Evolutionary conservation across 35 echinoderm and acorn worm species (phyloP).

Genomic region (Holothuria glaberrima): DNA sequence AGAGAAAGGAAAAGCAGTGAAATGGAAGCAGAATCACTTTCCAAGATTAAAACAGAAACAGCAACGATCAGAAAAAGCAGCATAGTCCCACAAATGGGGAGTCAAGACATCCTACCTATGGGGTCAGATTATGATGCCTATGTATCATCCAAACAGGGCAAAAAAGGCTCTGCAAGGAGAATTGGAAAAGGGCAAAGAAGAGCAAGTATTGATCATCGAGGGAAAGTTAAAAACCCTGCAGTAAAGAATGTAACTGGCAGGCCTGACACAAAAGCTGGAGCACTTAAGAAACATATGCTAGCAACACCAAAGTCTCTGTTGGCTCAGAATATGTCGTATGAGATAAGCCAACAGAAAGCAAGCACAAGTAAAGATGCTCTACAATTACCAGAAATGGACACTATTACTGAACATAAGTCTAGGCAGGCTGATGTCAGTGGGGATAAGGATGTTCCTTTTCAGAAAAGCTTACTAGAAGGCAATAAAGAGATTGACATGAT

Average conservation of each 20-base stretch:
- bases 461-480: background rate
- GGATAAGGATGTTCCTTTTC: too few species aligned
- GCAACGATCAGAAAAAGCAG: too few species aligned
- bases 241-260: slow-evolving; percentile 88
- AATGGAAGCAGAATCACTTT: too few species aligned
- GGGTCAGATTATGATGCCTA: slow-evolving; percentile 9
- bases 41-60: too few species aligned
- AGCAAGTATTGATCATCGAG: slow-evolving; percentile 23
- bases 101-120: background rate
- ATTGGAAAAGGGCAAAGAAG: background rate
- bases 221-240: slow-evolving; percentile 67
- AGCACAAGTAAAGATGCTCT: background rate
- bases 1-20: too few species aligned
- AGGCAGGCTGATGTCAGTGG: too few species aligned
- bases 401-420: too few species aligned
- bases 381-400: too few species aligned
- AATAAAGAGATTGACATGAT: background rate
- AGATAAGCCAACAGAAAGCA: background rate
- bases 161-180: background rate
- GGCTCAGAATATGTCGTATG: slow-evolving; percentile 51
- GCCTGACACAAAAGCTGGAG: slow-evolving; percentile 85
- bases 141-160: background rate
- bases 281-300: slow-evolving; percentile 79
- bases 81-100: background rate
- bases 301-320: slow-evolving; percentile 70